These are phyloP conservation scores for Chrysaora quinquecirrha DNA, from an alignment of 30 jellyfish, hydroid and myxozoan genomes.

Conservation along the genomic window DNA sequence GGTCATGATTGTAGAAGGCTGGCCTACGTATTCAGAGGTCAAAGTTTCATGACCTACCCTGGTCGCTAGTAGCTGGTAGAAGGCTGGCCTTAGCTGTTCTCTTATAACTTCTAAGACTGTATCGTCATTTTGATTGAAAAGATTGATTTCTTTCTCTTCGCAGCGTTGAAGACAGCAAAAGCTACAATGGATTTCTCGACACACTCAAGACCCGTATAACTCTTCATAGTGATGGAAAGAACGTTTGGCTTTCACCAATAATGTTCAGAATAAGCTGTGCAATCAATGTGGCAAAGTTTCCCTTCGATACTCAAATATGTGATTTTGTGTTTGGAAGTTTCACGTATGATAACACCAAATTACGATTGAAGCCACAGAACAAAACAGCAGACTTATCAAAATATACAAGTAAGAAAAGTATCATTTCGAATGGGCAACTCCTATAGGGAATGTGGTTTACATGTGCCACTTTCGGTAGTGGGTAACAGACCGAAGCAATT, in stretches of 20 bases:
- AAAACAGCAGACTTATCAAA: constrained; percentile 53
- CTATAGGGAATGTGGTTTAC: no score
- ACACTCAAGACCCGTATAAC: constrained; percentile 71
- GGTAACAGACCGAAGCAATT: no score
- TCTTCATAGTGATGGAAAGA: constrained; percentile 54
- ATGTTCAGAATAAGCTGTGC: constrained; percentile 83
- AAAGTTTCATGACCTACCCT: no score
- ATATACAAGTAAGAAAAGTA: constrained; percentile 63
- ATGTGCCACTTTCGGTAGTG: no score
- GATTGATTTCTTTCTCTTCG: no score
- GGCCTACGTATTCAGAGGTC: no score
- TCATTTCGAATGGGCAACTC: no score
- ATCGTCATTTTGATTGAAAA: no score
- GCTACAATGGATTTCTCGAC: constrained; percentile 89
- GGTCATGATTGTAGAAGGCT: no score
- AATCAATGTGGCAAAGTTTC: constrained; percentile 85
- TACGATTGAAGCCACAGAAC: constrained; percentile 46
- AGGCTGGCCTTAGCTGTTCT: no score
- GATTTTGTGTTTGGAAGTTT: constrained; percentile 87
- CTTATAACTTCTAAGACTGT: no score
- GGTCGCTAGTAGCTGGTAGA: no score
- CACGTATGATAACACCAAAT: constrained; percentile 68
- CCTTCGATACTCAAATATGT: constrained; percentile 90
- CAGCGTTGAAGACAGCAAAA: constrained; percentile 89
- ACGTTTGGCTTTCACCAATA: constrained; percentile 81